Conservation (phyloP, 2,113 vertebrate genomes). For the Anoura caudifer region DNA sequence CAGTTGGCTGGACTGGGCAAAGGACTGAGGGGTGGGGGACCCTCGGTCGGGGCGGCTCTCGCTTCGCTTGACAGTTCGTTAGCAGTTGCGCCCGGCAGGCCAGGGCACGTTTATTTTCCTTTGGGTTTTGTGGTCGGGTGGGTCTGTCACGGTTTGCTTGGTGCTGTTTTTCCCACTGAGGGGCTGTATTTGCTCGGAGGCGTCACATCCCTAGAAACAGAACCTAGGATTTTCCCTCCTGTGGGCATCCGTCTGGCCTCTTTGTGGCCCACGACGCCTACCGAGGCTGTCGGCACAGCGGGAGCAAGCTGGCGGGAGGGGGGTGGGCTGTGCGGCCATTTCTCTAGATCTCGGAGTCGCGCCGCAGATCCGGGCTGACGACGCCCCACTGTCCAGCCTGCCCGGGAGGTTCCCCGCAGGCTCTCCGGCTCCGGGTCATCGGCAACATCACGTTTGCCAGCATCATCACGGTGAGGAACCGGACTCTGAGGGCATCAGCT, state of each 20-base stretch:
- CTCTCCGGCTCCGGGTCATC: no score
- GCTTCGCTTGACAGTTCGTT: rapidly evolving
- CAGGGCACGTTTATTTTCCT: background rate
- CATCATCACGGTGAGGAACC: no score
- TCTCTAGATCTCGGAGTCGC: no score
- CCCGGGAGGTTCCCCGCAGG: no score
- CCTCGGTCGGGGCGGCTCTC: background rate
- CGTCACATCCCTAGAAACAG: background rate
- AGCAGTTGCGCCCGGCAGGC: background rate
- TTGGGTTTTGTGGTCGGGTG: background rate
- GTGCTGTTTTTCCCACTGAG: background rate
- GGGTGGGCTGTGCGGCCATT: no score
- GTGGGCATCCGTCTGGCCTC: no score
- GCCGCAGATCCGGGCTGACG: no score
- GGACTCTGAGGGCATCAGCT: no score
- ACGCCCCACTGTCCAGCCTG: no score
- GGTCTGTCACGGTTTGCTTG: background rate
- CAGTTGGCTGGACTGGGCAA: background rate
- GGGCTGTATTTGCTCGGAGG: background rate
- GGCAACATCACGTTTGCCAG: no score
- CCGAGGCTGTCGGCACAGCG: rapidly evolving
- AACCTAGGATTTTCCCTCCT: background rate
- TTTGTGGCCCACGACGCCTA: background rate
- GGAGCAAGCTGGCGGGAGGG: background rate
- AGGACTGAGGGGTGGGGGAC: background rate